phyloP scores from a whole-genome alignment of 2,888 invertebrate genomes.

The Phortica okadai region DNA sequence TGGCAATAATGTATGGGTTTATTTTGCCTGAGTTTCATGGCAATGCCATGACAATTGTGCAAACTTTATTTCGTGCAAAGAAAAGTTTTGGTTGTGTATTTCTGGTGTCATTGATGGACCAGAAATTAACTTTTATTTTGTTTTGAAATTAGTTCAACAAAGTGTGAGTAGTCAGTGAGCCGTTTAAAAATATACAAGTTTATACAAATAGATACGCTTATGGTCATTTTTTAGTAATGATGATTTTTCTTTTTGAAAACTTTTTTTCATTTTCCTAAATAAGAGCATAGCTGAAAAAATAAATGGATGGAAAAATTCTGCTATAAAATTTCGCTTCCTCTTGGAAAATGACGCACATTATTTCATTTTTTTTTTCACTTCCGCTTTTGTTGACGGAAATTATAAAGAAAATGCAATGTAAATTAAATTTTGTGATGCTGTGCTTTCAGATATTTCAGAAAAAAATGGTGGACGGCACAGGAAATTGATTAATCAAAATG shows the following conservation, averaged over 20 bases:
- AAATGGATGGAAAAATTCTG: background rate
- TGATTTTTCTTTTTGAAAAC: background rate
- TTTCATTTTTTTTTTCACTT: constrained; percentile 11
- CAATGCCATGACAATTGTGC: constrained; percentile 14
- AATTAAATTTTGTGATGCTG: constrained; percentile 1
- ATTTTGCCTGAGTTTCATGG: constrained; percentile 27
- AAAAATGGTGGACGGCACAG: background rate
- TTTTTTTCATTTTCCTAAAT: background rate
- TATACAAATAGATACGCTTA: background rate
- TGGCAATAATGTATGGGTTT: constrained; percentile 30
- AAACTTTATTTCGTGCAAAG: constrained; percentile 23
- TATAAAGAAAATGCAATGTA: constrained; percentile 18
- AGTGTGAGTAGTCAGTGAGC: constrained; percentile 23
- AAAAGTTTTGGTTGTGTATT: constrained; percentile 32
- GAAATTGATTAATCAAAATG: constrained; percentile 28
- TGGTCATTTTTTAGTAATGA: background rate
- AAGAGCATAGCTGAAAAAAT: background rate
- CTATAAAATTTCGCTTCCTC: constrained; percentile 9
- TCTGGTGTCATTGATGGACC: constrained; percentile 63
- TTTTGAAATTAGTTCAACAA: constrained; percentile 55
- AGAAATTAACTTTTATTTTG: constrained; percentile 68
- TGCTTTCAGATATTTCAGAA: background rate
- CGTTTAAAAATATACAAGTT: background rate
- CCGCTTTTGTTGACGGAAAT: constrained; percentile 15
- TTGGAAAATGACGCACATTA: background rate